These are phyloP conservation scores for Camponotus fellah DNA, from an alignment of 2,888 invertebrate species.

Conservation along the genomic window DNA sequence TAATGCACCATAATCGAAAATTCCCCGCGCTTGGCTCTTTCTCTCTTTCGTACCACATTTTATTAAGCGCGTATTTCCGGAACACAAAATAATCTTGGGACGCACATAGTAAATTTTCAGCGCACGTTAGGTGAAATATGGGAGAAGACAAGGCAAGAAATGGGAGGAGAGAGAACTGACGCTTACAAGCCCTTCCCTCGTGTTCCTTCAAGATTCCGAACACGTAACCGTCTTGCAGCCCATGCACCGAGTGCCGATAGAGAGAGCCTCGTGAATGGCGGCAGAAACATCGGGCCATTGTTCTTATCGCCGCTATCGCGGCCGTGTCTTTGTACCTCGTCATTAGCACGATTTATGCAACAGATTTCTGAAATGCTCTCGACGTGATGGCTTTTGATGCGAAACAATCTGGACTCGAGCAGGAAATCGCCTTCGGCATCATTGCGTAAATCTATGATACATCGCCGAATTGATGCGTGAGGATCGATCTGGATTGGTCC, in stretches of 20 bases:
- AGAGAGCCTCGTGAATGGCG: constrained; percentile 36
- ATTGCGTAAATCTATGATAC: constrained; percentile 33
- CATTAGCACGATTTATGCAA: constrained; percentile 63
- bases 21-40: not conserved
- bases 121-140: constrained; percentile 49
- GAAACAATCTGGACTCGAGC: constrained; percentile 46
- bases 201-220: constrained; percentile 52
- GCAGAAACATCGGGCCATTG: constrained; percentile 60
- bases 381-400: constrained; percentile 44
- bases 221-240: constrained; percentile 50
- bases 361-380: constrained; percentile 53
- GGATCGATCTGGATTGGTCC: constrained; percentile 17
- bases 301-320: constrained; percentile 63
- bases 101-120: constrained; percentile 48
- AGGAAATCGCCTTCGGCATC: constrained; percentile 56
- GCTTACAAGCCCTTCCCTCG: constrained; percentile 49
- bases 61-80: constrained; percentile 50
- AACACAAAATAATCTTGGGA: constrained; percentile 49
- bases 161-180: constrained; percentile 51
- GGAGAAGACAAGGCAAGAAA: constrained; percentile 54
- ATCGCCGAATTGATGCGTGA: not conserved
- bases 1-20: constrained; percentile 32
- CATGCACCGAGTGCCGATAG: constrained; percentile 34
- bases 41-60: not conserved
- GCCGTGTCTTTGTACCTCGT: constrained; percentile 23